Evolutionary conservation across 2,888 invertebrate species (phyloP).

Genomic region (Capitulum mitella): DNA sequence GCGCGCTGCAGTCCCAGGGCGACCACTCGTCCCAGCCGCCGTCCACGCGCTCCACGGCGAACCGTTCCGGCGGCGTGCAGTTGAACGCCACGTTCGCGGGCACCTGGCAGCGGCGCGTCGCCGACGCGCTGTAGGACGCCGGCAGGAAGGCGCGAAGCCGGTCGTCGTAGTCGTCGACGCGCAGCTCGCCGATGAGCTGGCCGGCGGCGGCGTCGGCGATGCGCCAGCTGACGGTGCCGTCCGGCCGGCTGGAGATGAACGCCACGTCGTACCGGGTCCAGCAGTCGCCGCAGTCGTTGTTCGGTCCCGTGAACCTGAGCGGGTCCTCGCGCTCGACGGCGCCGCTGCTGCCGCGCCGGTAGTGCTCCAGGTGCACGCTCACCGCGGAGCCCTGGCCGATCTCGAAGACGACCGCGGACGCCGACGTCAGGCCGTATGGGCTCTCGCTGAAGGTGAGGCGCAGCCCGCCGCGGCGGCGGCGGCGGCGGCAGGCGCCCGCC

Average conservation of each 20-base stretch:
- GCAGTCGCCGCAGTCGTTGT: slow-evolving; percentile 19
- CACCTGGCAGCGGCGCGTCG: not conserved
- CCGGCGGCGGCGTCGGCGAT: not conserved
- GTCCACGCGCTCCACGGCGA: slow-evolving; percentile 20
- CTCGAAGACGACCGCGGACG: not conserved
- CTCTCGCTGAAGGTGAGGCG: not conserved
- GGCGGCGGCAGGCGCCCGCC: not conserved
- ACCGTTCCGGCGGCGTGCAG: slow-evolving; percentile 1
- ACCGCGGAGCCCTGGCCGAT: not conserved
- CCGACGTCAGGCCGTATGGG: not conserved
- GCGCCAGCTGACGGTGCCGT: not conserved
- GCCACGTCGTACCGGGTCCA: not conserved
- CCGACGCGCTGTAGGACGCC: not conserved
- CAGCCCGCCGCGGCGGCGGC: not conserved
- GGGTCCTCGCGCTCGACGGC: not conserved
- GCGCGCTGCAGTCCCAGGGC: slow-evolving; percentile 20
- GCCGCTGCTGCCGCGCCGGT: not conserved
- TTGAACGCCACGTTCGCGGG: slow-evolving; percentile 17
- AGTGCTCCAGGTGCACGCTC: not conserved
- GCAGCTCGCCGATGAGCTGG: not conserved
- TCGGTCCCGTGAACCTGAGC: not conserved
- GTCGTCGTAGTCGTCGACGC: not conserved
- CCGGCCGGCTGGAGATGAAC: not conserved
- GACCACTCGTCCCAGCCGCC: slow-evolving; percentile 20
- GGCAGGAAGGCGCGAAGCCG: not conserved